These are phyloP conservation scores for roundworm (Caenorhabditis elegans) DNA, from an alignment of 1,140 invertebrate species.

Conservation along the genomic window WBcel235 BX284605.5:6136001-6136500, in stretches of 20 bases:
- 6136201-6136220: constrained; percentile 2
- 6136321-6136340: neutral
- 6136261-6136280: neutral
- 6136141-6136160: neutral
- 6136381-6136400: constrained; percentile 20
- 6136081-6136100: neutral
- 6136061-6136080: neutral
- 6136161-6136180: constrained; percentile 6
- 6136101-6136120: neutral
- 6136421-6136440: neutral
- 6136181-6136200: neutral
- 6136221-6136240: neutral
- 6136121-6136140: neutral
- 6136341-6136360: neutral
- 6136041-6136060: too few relatives aligned
- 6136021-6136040: constrained; percentile 1
- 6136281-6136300: neutral
- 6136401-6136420: neutral
- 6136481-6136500: too few relatives aligned
- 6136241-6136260: neutral
- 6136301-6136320: neutral
- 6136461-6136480: too few relatives aligned
- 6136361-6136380: too few relatives aligned
- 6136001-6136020: constrained; percentile 12
- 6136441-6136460: too few relatives aligned